phyloP scores from a whole-genome alignment of 1,140 invertebrate species.

The Bombyx mori region ASM3026992v2 NC_085112.1:6586501-6587000 shows the following conservation, averaged over 20 bases:
- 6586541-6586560: too few species aligned
- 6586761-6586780: slow-evolving; percentile 55
- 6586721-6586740: too few species aligned
- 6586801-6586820: slow-evolving; percentile 66
- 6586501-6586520: too few species aligned
- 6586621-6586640: too few species aligned
- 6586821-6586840: slow-evolving; percentile 60
- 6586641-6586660: too few species aligned
- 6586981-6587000: slow-evolving; percentile 5
- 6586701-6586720: too few species aligned
- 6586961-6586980: slow-evolving; percentile 9
- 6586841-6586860: slow-evolving; percentile 61
- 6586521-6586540: too few species aligned
- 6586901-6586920: slow-evolving; percentile 52
- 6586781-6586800: slow-evolving; percentile 63
- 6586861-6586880: slow-evolving; percentile 44
- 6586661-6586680: too few species aligned
- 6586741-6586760: slow-evolving; percentile 27
- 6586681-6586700: too few species aligned
- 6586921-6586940: slow-evolving; percentile 63
- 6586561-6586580: too few species aligned
- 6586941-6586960: slow-evolving; percentile 25
- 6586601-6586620: too few species aligned
- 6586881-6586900: slow-evolving; percentile 43
- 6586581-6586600: too few species aligned